Base-by-base conservation (phyloP, 2,888 invertebrate species). In the Pandemis cinnamomeana region DNA sequence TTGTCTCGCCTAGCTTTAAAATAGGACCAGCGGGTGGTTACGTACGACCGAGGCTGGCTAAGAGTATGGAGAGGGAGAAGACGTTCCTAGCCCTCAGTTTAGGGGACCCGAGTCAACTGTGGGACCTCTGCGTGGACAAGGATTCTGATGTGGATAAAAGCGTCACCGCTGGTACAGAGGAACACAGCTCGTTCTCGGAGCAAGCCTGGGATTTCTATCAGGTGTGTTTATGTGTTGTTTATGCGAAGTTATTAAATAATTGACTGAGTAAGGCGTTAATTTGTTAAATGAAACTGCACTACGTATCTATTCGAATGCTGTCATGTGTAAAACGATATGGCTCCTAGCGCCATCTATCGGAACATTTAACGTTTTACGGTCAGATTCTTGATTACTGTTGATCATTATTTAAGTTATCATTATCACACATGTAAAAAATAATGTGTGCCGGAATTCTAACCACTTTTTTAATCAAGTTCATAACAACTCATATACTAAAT, bases 201-300 rank as follows among this genome's bases (percentile, higher is more conserved):
- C 97, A 98, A 83, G 98, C 98, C 66, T 99, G 99, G 99, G 99
- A 99, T 90, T 97, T 97, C 90, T 99, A 98, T 95, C 98, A 97
- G 96, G 97, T 97, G 83, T 76, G 83, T 75, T 1, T 10, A 11
- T 46, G 44, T 0, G 10, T 83, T 76, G 83, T 75, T 1, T 10
- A 11, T 46, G 44, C 7, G 10, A 46, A 46, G 46, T 36, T 36
- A 4, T 36, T 36, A 0, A 36, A 36, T 36, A 36, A 2, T 36
- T 36, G 4, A 36, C 27, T 36, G 27, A 36, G 27, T 36, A 36
- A 20, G 20, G 27, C 27, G 27, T 36, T 36, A 36, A 36, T 36
- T 36, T 36, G 27, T 36, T 36, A 36, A 36, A 36, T 36, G 2
- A 36, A 36, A 36, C 27, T 36, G 4, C 27, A 36, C 27, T 36